A percentile compares a stretch with the other conserved stretches of the same genome.
Evolutionary conservation across 1,140 invertebrate species (phyloP).

Genomic region (Aphaenogaster ashmeadi): DNA sequence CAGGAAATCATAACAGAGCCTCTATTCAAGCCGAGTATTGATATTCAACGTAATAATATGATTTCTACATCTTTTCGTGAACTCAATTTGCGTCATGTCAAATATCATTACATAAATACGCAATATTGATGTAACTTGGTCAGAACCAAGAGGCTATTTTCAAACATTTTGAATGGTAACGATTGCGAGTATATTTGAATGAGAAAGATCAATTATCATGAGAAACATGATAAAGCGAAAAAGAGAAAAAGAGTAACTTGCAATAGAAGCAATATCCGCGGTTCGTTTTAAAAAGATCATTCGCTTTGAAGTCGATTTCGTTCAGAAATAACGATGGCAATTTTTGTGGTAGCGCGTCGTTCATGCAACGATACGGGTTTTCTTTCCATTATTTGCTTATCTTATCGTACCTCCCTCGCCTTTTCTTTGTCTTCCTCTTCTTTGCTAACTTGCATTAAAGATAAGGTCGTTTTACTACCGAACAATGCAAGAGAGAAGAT

Average conservation of each 20-base stretch:
- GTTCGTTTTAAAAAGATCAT: constrained; percentile 24
- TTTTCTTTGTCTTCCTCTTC: constrained; percentile 18
- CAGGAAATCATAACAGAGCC: constrained; percentile 23
- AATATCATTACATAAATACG: constrained; percentile 36
- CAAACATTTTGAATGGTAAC: constrained; percentile 10
- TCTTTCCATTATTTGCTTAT: constrained; percentile 36
- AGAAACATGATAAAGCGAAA: not conserved
- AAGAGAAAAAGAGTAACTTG: not conserved
- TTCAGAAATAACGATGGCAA: constrained; percentile 36
- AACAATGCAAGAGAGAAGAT: constrained; percentile 34
- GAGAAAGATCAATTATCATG: constrained; percentile 28
- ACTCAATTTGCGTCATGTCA: constrained; percentile 11
- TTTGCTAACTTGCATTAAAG: constrained; percentile 38
- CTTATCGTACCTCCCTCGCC: not conserved
- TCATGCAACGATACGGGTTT: constrained; percentile 13
- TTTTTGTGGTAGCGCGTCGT: constrained; percentile 13
- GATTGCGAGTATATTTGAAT: not conserved
- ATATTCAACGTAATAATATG: constrained; percentile 7
- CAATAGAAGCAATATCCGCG: constrained; percentile 21
- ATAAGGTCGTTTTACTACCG: constrained; percentile 30
- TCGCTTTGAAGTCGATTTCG: constrained; percentile 40
- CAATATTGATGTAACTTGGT: constrained; percentile 9
- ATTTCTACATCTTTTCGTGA: constrained; percentile 20
- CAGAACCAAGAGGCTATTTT: constrained; percentile 24
- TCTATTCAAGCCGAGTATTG: constrained; percentile 7